Evolutionary conservation across 2,888 invertebrate species (phyloP).

Genomic region (Metopia argyrocephala): DNA sequence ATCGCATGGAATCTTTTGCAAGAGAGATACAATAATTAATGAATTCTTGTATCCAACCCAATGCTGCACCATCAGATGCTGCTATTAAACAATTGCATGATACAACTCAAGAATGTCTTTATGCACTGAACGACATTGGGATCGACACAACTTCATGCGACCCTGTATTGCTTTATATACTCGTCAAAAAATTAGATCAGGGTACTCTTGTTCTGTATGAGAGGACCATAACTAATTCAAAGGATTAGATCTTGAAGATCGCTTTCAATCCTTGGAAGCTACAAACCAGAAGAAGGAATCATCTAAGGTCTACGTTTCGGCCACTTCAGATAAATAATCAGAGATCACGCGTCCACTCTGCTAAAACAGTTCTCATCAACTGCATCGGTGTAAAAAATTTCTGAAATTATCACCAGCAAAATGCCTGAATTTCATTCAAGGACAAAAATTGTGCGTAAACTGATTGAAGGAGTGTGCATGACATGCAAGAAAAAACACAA

Average conservation of each 20-base stretch:
- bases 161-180: neutral
- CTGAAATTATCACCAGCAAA: too few relatives aligned
- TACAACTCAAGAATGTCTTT: conserved; percentile 9
- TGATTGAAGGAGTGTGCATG: too few relatives aligned
- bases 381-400: too few relatives aligned
- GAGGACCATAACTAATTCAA: neutral
- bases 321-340: neutral
- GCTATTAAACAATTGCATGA: neutral
- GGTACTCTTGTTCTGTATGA: neutral
- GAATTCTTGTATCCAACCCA: neutral
- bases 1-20: neutral
- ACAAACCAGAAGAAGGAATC: conserved; percentile 3
- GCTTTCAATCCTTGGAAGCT: conserved; percentile 11
- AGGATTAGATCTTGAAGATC: neutral
- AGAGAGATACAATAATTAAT: neutral
- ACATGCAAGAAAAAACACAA: too few relatives aligned
- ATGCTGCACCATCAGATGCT: neutral
- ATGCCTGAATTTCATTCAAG: too few relatives aligned
- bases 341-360: too few relatives aligned
- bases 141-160: neutral
- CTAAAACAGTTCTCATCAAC: too few relatives aligned
- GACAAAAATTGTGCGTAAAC: too few relatives aligned
- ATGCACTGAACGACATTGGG: conserved; percentile 1
- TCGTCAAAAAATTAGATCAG: conserved; percentile 4
- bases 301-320: conserved; percentile 1